Base-by-base conservation (phyloP, 92 coral and sea anemone species). In the Blastomussa wellsi region DNA sequence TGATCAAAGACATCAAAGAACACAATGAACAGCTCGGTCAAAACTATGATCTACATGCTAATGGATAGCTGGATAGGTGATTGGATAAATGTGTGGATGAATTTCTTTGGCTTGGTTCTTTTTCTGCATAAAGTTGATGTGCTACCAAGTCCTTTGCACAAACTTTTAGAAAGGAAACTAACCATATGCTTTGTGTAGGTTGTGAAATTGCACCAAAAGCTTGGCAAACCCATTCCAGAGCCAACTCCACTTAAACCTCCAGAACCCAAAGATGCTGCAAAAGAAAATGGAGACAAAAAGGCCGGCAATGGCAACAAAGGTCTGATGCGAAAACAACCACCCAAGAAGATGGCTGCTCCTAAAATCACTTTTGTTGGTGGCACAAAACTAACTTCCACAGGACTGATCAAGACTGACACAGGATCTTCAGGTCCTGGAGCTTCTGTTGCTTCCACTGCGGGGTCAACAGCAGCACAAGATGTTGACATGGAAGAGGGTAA, bases 181-280 rank as follows among this genome's bases (percentile, higher is more conserved):
- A 33, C 20, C 5, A 17, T 35, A 22, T 70, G 29, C 44, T 22
- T 72, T 51, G 37, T 60, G 2, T 67, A 96, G 98, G 98, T 95
- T 60, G 93, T 96, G 11, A 96, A 96, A 77, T 95, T 96, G 7
- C 98, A 96, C 70, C 91, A 92, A 55, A 96, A 96, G 74, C 94
- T 96, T 88, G 98, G 98, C 10, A 95, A 95, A 82, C 98, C 98
- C 2, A 96, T 96, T 77, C 98, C 98, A 7, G 98, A 96, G 60
- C 92, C 93, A 51, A 84, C 88, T n/a, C 98, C 98, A 44, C 87
- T 93, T 19, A 95, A 94, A 66, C 87, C 92, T 7, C 96, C 93
- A 68, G 95, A 89, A 82, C 72, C 90, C 36, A 96, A 94, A 60
- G 98, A 96, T 32, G 42, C 78, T 32, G 86, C 83, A 20, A 90